These are phyloP conservation scores for Bergia puertoricense DNA, from an alignment of 92 coral and sea anemone genomes.

Conservation along the genomic window DNA sequence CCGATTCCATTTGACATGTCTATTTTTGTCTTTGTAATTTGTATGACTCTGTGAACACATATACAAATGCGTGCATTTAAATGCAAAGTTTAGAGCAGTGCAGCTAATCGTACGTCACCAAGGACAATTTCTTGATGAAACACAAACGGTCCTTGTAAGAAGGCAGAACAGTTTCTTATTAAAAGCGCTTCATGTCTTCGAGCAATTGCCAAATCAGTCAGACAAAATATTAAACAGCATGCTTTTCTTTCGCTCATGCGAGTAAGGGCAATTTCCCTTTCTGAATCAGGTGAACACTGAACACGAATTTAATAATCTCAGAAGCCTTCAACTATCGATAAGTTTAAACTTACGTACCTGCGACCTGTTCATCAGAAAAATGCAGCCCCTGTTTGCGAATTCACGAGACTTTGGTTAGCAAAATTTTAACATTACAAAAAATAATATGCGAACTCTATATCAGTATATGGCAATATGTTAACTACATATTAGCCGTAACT, in stretches of 20 bases:
- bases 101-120: neutral
- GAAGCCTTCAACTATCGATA: neutral
- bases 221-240: neutral
- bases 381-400: slow-evolving; percentile 29
- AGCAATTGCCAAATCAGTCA: slow-evolving; percentile 14
- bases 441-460: slow-evolving; percentile 18
- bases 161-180: neutral
- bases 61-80: slow-evolving; percentile 3
- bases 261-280: neutral
- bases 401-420: slow-evolving; percentile 7
- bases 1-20: neutral
- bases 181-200: neutral
- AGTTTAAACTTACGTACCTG: slow-evolving; percentile 18
- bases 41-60: neutral
- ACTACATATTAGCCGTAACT: slow-evolving; percentile 1
- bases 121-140: neutral
- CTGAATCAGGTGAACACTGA: neutral
- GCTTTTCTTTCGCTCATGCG: neutral
- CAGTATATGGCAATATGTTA: neutral
- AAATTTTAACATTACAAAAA: slow-evolving; percentile 14
- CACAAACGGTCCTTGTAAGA: neutral
- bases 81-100: neutral
- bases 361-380: slow-evolving; percentile 41
- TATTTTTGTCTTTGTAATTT: neutral
- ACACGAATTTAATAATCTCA: neutral